Evolutionary conservation across 2,113 vertebrate species (phyloP), one percentile per base, ranked within the genome.

Genomic region (Corvus cornix): DNA sequence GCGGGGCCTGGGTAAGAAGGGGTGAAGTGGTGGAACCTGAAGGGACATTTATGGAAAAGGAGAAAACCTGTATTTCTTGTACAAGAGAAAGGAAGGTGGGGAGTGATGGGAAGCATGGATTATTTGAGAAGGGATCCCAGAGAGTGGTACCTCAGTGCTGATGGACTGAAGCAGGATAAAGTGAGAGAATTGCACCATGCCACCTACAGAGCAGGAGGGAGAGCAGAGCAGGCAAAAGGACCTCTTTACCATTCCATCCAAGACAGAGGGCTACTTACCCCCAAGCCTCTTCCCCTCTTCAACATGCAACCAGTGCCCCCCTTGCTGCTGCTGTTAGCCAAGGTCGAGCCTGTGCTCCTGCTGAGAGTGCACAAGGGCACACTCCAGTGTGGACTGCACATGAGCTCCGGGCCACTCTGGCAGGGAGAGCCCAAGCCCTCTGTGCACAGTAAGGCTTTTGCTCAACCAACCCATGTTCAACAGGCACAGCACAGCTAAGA

Each of bases 301-400:
- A 46, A 7, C 1, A 1, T 21, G n/a, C 33, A 63, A 6, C 4
- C 5, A 3, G 21, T 67, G 51, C 3, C n/a, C 9, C 33, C 24
- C 22, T 49, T n/a, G 20, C 19, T 51, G 27, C 52, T 44, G 31
- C 41, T 70, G 51, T 56, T 19, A 75, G 66, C 41, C 46, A 64
- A 39, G 16, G 23, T 16, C 0, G 3, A 80, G 39, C 52, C 31
- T 64, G 39, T 48, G 63, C 21, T 74, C 16, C 51, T 39, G 51
- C 11, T 72, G 28, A 11, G 5, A 8, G 22, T 28, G 31, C 69
- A 20, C 37, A 13, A 43, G 15, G 13, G n/a, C 49, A 20, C 6
- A 2, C 12, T 52, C 16, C 66, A 22, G 5, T 3, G 23, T 7
- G 1, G 37, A 15, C 27, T 27, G 24, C 0, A 0, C 0, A 0